phyloP scores from a whole-genome alignment of 2,888 invertebrate genomes.

The Gerris lacustris region DNA sequence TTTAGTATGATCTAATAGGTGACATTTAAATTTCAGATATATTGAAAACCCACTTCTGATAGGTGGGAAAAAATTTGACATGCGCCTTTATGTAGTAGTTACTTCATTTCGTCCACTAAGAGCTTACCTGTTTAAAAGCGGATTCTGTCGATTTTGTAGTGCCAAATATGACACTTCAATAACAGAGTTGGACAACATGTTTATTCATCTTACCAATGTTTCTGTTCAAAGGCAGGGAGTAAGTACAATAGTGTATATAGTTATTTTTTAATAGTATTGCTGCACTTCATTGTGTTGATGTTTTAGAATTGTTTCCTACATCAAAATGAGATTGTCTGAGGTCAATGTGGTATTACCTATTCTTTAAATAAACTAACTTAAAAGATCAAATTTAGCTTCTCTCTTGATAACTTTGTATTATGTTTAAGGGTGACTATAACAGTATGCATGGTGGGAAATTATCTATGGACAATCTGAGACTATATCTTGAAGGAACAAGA shows the following conservation, averaged over 20 bases:
- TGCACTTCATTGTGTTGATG: too few relatives aligned
- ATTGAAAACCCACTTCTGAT: slow-evolving; percentile 90
- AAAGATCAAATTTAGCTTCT: too few relatives aligned
- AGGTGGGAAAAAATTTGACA: slow-evolving; percentile 91
- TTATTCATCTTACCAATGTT: slow-evolving; percentile 89
- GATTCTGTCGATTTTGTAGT: slow-evolving; percentile 92
- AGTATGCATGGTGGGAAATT: slow-evolving; percentile 88
- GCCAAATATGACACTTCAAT: slow-evolving; percentile 86
- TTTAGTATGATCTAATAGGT: too few relatives aligned
- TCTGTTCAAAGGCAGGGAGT: slow-evolving; percentile 96
- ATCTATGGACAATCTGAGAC: slow-evolving; percentile 76
- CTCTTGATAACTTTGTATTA: too few relatives aligned
- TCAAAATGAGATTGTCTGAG: too few relatives aligned
- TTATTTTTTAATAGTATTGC: too few relatives aligned
- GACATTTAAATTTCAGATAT: slow-evolving; percentile 43
- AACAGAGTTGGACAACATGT: slow-evolving; percentile 80
- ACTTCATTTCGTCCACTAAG: slow-evolving; percentile 87
- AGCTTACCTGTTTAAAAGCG: slow-evolving; percentile 80
- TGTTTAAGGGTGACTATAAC: slow-evolving; percentile 73
- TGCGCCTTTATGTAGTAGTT: slow-evolving; percentile 81
- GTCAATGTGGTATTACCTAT: too few relatives aligned
- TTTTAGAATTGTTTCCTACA: too few relatives aligned
- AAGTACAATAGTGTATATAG: slow-evolving; percentile 27
- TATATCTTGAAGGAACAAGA: slow-evolving; percentile 80
- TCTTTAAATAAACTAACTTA: too few relatives aligned